phyloP scores from a whole-genome alignment of 1,140 invertebrate genomes.

The Diplogasteroides magnus region DNA sequence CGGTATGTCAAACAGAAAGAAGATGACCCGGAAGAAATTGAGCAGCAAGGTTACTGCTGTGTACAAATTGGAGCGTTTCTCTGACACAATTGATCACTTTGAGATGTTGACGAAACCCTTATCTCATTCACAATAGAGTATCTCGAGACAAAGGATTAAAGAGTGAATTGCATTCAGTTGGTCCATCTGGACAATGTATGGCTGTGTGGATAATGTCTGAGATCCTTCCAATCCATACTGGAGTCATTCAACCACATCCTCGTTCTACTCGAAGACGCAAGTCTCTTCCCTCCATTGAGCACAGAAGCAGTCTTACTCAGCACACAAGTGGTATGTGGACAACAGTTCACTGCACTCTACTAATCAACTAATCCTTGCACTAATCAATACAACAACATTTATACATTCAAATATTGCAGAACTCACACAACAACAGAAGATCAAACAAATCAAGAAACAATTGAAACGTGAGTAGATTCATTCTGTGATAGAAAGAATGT shows the following conservation, averaged over 20 bases:
- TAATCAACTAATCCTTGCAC: background rate
- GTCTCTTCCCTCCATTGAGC: background rate
- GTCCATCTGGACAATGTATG: conserved; percentile 19
- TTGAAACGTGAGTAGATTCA: background rate
- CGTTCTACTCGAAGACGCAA: background rate
- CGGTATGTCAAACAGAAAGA: conserved; percentile 5
- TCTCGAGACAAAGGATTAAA: background rate
- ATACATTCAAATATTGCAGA: background rate
- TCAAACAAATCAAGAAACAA: background rate
- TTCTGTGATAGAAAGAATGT: background rate
- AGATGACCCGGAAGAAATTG: background rate
- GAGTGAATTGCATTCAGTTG: conserved; percentile 7
- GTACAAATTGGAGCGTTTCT: background rate
- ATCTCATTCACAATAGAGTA: background rate
- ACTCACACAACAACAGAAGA: background rate
- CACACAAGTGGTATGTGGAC: conserved; percentile 2
- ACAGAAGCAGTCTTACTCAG: conserved; percentile 1
- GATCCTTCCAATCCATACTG: conserved; percentile 19
- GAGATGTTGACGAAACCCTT: background rate
- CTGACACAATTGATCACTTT: background rate
- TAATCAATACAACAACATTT: background rate
- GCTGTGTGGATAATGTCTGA: conserved; percentile 29
- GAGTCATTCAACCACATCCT: background rate
- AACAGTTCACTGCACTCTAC: background rate
- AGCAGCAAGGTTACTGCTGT: background rate